Evolutionary conservation across 2,113 vertebrate genomes (phyloP).

Genomic region (Neopipo cinnamomea): DNA sequence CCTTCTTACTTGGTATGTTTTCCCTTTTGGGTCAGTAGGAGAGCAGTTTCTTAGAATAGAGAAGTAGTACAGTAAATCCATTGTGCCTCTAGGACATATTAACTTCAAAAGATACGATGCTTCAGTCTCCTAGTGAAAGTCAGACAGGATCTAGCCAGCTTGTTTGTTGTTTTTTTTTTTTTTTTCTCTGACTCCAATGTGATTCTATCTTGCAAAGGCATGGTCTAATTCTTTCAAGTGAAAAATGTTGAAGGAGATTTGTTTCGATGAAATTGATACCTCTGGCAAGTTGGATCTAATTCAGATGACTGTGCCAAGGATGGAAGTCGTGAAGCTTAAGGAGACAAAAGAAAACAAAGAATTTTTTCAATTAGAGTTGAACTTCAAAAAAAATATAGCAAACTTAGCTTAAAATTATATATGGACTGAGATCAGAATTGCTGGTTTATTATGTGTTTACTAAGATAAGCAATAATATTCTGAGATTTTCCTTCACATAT

Average conservation of each 20-base stretch:
- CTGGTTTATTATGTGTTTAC: neutral
- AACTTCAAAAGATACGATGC: constrained; percentile 6
- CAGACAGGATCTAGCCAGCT: neutral
- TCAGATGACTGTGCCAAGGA: constrained; percentile 10
- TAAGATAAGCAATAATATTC: neutral
- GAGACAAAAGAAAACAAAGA: constrained; percentile 3
- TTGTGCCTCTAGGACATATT: constrained; percentile 24
- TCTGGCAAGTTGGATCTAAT: constrained; percentile 25
- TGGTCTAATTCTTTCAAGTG: constrained; percentile 27
- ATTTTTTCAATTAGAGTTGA: neutral
- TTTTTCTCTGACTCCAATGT: neutral
- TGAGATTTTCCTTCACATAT: neutral
- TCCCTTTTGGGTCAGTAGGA: neutral
- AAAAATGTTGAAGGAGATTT: constrained; percentile 35
- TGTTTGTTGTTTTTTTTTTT: neutral
- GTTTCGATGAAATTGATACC: constrained; percentile 44
- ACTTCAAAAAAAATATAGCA: neutral
- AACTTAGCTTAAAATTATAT: neutral
- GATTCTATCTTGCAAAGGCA: neutral
- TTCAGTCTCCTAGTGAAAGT: neutral
- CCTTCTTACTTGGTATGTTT: neutral
- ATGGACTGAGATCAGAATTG: neutral
- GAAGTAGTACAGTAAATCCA: constrained; percentile 47
- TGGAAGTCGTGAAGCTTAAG: neutral
- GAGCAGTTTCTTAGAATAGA: neutral